These are phyloP conservation scores for Acromyrmex echinatior DNA, from an alignment of 1,140 invertebrate species.

Conservation along the genomic window DNA sequence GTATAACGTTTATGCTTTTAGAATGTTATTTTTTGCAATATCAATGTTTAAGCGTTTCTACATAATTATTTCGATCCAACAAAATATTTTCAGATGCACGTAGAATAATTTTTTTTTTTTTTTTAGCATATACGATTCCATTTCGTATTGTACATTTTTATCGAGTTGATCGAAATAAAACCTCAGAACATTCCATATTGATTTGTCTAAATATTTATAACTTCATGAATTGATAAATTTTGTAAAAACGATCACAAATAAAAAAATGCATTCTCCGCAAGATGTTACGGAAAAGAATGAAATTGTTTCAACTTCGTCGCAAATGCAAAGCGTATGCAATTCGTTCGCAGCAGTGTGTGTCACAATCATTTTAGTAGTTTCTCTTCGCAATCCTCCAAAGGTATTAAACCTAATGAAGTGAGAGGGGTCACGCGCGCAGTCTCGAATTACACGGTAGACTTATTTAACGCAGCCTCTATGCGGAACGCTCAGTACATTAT, in stretches of 20 bases:
- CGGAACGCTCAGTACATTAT: constrained; percentile 64
- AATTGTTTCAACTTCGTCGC: neutral
- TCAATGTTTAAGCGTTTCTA: too few relatives aligned
- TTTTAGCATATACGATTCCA: too few relatives aligned
- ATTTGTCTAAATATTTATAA: constrained; percentile 1
- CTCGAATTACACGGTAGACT: constrained; percentile 65
- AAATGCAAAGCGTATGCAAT: neutral
- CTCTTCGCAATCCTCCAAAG: constrained; percentile 14
- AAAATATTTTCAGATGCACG: too few relatives aligned
- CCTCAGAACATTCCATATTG: neutral
- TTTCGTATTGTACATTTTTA: neutral
- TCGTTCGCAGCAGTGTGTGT: neutral
- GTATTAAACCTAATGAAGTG: constrained; percentile 43
- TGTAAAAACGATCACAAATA: neutral
- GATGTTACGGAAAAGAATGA: neutral
- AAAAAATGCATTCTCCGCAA: neutral
- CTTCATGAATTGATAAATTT: neutral
- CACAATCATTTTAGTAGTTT: constrained; percentile 13
- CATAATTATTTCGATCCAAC: too few relatives aligned
- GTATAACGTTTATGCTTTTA: too few relatives aligned
- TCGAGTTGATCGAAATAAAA: neutral
- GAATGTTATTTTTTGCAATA: too few relatives aligned
- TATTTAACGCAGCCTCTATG: constrained; percentile 56
- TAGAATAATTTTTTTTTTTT: too few relatives aligned
- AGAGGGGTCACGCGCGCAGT: constrained; percentile 35